Evolutionary conservation across 2,888 invertebrate genomes (phyloP), one percentile per base, ranked within the genome.

Genomic region (Parnassius glacialis): DNA sequence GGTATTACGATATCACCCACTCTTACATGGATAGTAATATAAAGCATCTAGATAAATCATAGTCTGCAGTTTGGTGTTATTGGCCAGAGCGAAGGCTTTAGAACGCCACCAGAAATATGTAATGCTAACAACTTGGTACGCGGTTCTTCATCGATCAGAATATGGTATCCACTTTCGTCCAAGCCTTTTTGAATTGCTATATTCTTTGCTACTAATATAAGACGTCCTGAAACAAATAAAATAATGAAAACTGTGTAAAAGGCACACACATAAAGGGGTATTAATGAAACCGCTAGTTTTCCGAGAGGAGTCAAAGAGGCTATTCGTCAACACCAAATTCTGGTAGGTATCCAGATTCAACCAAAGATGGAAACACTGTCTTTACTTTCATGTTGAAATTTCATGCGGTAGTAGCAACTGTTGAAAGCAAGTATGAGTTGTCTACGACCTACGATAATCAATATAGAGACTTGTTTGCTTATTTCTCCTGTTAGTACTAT

Each of bases 151-250:
- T 85, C 82, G 2, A 87, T 75, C 62, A 79, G 77, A 0, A 87
- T 78, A 59, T 87, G 87, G 59, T 85, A 87, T 2, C 83, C 83
- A 2, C 70, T 70, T 42, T 64, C 65, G 10, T 70, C 85, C 42
- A 97, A 85, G 3, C 95, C 94, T 70, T 94, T 90, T 64, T 95
- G 87, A 59, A 93, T 90, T 0, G 97, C 97, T 52, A 97, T 92
- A 75, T 95, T 94, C 64, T 93, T 94, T 0, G 97, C 98, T 16
- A 96, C 95, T 47, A 95, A 71, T 85, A 98, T 89, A 65, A 98
- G 85, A 80, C 97, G 98, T 0, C 97, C 95, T 90, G 79, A 11
- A 82, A 81, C 43, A 57, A 62, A 58, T 16, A 3, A 41, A 9
- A 16, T 41, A 10, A 20, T 47, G 44, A 44, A 16, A 53, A 34